Base-by-base conservation (phyloP, 1,140 invertebrate genomes). In the Bacillus rossius region DNA sequence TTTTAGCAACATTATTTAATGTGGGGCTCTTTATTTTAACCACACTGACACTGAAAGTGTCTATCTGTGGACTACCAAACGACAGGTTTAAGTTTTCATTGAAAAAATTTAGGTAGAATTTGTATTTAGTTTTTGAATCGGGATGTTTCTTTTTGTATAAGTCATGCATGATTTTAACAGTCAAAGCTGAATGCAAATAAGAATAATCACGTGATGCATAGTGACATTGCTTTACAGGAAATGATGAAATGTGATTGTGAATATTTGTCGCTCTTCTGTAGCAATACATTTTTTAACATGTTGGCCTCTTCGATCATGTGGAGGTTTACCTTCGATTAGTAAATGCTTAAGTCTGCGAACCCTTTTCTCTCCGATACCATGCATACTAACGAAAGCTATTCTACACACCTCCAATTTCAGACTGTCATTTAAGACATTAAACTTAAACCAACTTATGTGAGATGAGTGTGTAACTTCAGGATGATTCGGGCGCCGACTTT, bases 81-180 rank as follows among this genome's bases (percentile, higher is more conserved):
- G 22, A 22, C 8, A 50, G 47, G 47, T 50, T 50, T 8, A 50
- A 50, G 47, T 50, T 50, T 17, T 17, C 47, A 20, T 50, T 50
- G 25, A 50, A 50, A 50, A 23, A 50, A 13, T 50, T 50, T 7
- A 50, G 14, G 25, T 50, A 50, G 25, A 23, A 50, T n/a, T 50
- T 50, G 47, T 50, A 20, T 22, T 50, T 50, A 23, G 25, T 25
- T 50, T 50, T 23, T 13, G 47, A n/a, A 20, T 50, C 22, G 14
- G 47, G 47, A 50, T 50, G 25, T 50, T 50, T 50, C 22, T 17
- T 23, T 50, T 50, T 50, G 25, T 50, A 50, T 23, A 20, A 50
- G 25, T 50, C 16, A 50, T 22, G 25, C 47, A 50, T 50, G 19
- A 22, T 50, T 50, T 50, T 19, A 19, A 50, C 47, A 50, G 20